Percentiles rank a stretch among this genome's conserved stretches.
Evolutionary conservation across 1,140 invertebrate species (phyloP).

Genomic region (Pogonognathellus flavescens): DNA sequence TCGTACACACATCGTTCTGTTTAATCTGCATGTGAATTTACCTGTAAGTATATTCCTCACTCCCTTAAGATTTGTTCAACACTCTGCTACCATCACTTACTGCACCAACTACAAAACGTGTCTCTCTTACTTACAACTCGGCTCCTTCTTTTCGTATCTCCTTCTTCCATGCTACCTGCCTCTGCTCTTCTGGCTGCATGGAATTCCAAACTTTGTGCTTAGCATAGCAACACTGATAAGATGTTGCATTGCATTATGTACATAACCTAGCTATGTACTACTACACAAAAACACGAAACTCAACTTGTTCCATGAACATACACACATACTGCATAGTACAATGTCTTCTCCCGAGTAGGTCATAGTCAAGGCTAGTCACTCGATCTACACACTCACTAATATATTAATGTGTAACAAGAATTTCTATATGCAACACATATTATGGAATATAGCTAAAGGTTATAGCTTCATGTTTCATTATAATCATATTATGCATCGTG

Average conservation of each 20-base stretch:
- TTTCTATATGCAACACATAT: too few species aligned
- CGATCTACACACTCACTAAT: too few species aligned
- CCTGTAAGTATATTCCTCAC: too few species aligned
- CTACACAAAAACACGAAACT: neutral
- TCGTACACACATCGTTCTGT: neutral
- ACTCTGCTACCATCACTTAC: neutral
- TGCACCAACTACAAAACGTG: neutral
- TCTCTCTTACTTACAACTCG: neutral
- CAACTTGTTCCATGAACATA: constrained; percentile 5
- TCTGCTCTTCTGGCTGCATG: neutral
- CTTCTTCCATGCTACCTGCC: neutral
- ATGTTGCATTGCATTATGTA: neutral
- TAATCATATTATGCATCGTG: too few species aligned
- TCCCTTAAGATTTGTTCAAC: too few species aligned
- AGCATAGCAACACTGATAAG: neutral
- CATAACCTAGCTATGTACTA: neutral
- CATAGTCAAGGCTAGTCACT: neutral
- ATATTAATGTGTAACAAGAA: too few species aligned
- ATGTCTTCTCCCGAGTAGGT: constrained; percentile 1
- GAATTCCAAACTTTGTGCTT: neutral
- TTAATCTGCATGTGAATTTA: too few species aligned
- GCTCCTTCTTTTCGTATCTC: neutral
- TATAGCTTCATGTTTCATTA: too few species aligned
- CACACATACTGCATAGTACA: too few species aligned
- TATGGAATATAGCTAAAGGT: too few species aligned